phyloP scores from a whole-genome alignment of 1,140 invertebrate species.

The Lordiphosa collinella region DNA sequence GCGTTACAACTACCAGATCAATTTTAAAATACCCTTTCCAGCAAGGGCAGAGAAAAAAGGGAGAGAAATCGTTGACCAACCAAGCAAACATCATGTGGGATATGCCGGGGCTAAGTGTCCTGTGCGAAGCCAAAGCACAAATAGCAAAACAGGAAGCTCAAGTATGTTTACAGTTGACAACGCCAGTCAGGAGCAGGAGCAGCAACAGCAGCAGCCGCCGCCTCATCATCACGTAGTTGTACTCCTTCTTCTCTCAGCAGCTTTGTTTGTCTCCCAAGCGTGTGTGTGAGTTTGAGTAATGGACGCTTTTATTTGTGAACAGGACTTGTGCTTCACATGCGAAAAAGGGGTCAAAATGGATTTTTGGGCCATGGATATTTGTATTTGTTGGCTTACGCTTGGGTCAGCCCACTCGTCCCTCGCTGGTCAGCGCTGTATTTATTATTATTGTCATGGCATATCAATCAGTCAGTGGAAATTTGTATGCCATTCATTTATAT shows the following conservation, averaged over 20 bases:
- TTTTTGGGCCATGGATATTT: constrained; percentile 14
- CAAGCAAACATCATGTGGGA: constrained; percentile 55
- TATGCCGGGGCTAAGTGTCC: constrained; percentile 19
- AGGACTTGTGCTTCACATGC: constrained; percentile 45
- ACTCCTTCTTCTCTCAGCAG: constrained; percentile 5
- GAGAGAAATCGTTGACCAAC: constrained; percentile 50
- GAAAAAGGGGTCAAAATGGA: constrained; percentile 74
- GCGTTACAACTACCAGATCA: too few species aligned
- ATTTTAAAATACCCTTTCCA: background rate
- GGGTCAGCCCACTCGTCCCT: too few species aligned
- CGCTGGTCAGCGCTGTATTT: constrained; percentile 21
- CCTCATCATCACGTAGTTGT: constrained; percentile 6
- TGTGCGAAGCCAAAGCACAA: constrained; percentile 33
- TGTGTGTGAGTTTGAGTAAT: constrained; percentile 67
- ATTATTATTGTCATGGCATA: constrained; percentile 48
- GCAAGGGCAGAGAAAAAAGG: background rate
- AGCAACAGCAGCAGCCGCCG: background rate
- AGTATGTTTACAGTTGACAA: constrained; percentile 78
- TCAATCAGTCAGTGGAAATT: constrained; percentile 70
- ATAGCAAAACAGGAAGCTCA: constrained; percentile 78
- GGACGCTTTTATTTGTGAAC: constrained; percentile 74
- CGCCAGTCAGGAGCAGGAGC: constrained; percentile 55
- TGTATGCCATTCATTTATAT: constrained; percentile 69
- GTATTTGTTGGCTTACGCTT: constrained; percentile 6
- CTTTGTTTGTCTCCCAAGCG: constrained; percentile 12